These are phyloP conservation scores for Melanaphis sacchari DNA, from an alignment of 1,140 invertebrate genomes.

Conservation along the genomic window DNA sequence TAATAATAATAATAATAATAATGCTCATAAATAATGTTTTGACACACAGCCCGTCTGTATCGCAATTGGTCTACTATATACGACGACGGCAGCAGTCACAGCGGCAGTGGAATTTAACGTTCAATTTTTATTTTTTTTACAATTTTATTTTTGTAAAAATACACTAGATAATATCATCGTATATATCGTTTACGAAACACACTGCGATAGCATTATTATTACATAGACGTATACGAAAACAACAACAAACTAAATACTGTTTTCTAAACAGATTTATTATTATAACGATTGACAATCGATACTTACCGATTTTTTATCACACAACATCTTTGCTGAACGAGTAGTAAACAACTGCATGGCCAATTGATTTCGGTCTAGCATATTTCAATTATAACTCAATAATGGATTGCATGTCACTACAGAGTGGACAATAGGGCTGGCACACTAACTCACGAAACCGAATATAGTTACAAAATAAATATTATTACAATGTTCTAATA, in stretches of 20 bases:
- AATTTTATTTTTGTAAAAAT: neutral
- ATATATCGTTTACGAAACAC: neutral
- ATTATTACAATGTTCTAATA: neutral
- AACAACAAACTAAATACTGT: neutral
- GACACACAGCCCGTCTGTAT: neutral
- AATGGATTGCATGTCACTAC: conserved; percentile 7
- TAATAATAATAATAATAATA: neutral
- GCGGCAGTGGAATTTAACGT: neutral
- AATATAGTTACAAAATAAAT: neutral
- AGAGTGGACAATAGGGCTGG: neutral
- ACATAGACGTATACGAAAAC: neutral
- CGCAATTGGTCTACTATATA: neutral
- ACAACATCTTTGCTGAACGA: conserved; percentile 34
- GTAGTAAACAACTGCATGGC: conserved; percentile 12
- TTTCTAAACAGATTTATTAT: neutral
- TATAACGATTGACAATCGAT: neutral
- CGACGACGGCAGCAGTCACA: neutral
- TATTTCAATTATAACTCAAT: neutral
- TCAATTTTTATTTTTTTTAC: neutral
- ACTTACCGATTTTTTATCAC: conserved; percentile 44
- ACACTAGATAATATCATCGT: neutral
- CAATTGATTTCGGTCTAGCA: conserved; percentile 21
- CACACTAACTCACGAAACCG: neutral
- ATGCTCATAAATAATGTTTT: conserved; percentile 28
- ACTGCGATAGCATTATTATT: neutral